These are phyloP conservation scores for Ostrea denselamellosa DNA, from an alignment of 1,140 invertebrate species.

Conservation along the genomic window DNA sequence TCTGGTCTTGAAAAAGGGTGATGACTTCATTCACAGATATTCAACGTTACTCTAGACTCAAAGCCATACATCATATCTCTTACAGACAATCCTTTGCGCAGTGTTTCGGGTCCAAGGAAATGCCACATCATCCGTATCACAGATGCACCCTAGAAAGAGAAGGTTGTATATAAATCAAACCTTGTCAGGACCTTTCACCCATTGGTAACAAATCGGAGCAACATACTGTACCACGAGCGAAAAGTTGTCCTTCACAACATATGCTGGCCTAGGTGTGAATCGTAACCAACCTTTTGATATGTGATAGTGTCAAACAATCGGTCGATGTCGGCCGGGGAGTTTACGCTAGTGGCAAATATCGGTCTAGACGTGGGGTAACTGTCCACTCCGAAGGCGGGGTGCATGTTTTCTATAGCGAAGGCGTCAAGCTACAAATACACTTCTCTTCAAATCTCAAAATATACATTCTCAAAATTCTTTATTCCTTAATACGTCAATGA, in stretches of 20 bases:
- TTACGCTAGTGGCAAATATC: constrained; percentile 84
- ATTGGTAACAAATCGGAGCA: too few species aligned
- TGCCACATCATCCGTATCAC: constrained; percentile 97
- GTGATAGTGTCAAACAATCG: constrained; percentile 96
- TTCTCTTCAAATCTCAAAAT: too few species aligned
- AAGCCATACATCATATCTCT: not conserved
- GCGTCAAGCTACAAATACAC: constrained; percentile 49
- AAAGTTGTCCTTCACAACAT: too few species aligned
- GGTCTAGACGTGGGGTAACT: constrained; percentile 87
- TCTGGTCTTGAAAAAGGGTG: too few species aligned
- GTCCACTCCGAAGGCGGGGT: constrained; percentile 56
- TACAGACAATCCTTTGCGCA: constrained; percentile 83
- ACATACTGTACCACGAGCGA: too few species aligned
- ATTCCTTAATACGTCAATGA: too few species aligned
- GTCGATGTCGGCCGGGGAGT: constrained; percentile 93
- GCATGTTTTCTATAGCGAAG: constrained; percentile 49
- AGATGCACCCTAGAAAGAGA: constrained; percentile 86
- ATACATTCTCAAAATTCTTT: too few species aligned
- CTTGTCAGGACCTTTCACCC: too few species aligned
- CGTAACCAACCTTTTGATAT: constrained; percentile 87
- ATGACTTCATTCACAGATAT: too few species aligned
- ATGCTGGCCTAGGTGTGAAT: not conserved
- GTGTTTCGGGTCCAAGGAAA: constrained; percentile 91
- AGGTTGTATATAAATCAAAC: not conserved
- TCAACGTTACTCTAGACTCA: too few species aligned